Percentiles rank a stretch among this genome's conserved stretches.
These are phyloP conservation scores for Hemicrepidius hirtus DNA, from an alignment of 2,888 invertebrate genomes.

Conservation along the genomic window DNA sequence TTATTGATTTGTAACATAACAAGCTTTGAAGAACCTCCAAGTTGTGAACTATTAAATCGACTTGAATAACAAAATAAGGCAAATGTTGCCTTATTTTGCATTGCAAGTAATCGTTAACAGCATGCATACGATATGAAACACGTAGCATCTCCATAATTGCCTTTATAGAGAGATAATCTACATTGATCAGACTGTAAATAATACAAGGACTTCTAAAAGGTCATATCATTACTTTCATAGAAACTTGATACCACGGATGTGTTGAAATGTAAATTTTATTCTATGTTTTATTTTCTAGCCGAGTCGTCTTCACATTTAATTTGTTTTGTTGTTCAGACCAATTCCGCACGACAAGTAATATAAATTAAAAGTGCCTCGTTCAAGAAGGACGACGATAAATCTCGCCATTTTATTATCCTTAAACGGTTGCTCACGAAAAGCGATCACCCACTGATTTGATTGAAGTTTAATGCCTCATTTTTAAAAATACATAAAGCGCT, in stretches of 20 bases:
- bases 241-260: conserved; percentile 56
- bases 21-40: not conserved
- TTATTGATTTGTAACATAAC: no score
- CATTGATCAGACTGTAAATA: conserved; percentile 66
- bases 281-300: conserved; percentile 38
- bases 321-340: conserved; percentile 43
- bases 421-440: conserved; percentile 15
- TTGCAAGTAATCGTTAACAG: conserved; percentile 17
- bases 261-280: conserved; percentile 51
- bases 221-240: conserved; percentile 61
- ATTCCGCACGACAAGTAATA: conserved; percentile 14
- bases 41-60: not conserved
- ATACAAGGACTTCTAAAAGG: conserved; percentile 66
- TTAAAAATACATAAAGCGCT: conserved; percentile 9
- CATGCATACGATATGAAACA: conserved; percentile 25
- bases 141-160: conserved; percentile 44
- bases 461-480: not conserved
- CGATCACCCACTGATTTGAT: conserved; percentile 7
- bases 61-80: conserved; percentile 3
- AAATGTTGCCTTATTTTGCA: not conserved
- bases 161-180: conserved; percentile 63
- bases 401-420: conserved; percentile 20
- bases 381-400: conserved; percentile 21
- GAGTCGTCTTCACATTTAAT: conserved; percentile 39
- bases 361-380: conserved; percentile 27